phyloP scores from a whole-genome alignment of 2,888 invertebrate species.

The Druceiella hillmani region DNA sequence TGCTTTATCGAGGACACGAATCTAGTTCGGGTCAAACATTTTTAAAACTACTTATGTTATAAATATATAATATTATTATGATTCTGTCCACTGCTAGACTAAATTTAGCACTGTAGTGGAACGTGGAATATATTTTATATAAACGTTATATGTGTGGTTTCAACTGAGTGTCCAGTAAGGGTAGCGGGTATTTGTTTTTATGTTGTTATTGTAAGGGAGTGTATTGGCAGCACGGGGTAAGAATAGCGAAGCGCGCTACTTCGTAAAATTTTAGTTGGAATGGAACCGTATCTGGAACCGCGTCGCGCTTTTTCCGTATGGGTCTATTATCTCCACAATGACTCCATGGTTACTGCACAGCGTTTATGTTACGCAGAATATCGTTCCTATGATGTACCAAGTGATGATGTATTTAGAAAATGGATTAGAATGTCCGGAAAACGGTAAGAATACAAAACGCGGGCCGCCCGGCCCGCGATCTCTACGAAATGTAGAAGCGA shows the following conservation, averaged over 20 bases:
- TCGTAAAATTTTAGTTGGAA: constrained; percentile 6
- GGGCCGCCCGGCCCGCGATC: constrained; percentile 8
- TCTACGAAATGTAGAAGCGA: constrained; percentile 7
- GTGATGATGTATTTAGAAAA: constrained; percentile 9
- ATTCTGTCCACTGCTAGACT: too few species aligned
- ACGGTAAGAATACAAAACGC: constrained; percentile 9
- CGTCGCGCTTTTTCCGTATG: constrained; percentile 14
- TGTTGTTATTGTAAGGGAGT: neutral
- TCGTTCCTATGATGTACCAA: too few species aligned
- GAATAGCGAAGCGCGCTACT: constrained; percentile 8
- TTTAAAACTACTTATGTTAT: too few species aligned
- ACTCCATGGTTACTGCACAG: constrained; percentile 10
- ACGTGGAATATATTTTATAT: too few species aligned
- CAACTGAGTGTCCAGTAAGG: too few species aligned
- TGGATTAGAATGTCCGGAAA: constrained; percentile 10
- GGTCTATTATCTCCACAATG: constrained; percentile 12
- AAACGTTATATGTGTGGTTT: too few species aligned
- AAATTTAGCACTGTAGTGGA: too few species aligned
- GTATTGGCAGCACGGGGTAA: constrained; percentile 2
- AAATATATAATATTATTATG: too few species aligned
- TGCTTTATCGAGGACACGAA: too few species aligned
- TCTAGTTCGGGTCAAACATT: too few species aligned
- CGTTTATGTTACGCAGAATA: too few species aligned
- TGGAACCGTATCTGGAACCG: constrained; percentile 12
- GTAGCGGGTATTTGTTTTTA: constrained; percentile 6